Evolutionary conservation across 2,888 invertebrate species (phyloP).

Genomic region (Cacoxenus indagator): DNA sequence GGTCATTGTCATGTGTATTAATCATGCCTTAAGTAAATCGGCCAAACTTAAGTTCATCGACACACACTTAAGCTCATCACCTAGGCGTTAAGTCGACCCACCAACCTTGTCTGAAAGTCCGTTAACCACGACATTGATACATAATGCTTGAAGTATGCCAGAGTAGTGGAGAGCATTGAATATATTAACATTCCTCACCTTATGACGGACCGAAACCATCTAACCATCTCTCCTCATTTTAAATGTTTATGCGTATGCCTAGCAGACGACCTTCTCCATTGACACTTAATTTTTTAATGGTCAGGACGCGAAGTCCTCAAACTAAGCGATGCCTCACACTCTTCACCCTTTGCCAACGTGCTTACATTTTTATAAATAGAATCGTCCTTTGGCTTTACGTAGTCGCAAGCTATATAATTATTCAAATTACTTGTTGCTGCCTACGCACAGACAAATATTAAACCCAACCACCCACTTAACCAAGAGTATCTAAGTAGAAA

Average conservation of each 20-base stretch:
- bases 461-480: background rate
- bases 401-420: slow-evolving; percentile 38
- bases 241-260: too few relatives aligned
- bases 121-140: too few relatives aligned
- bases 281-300: slow-evolving; percentile 33
- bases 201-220: too few relatives aligned
- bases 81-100: too few relatives aligned
- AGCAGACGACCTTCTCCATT: too few relatives aligned
- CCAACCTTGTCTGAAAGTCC: too few relatives aligned
- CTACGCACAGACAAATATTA: background rate
- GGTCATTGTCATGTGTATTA: background rate
- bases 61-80: too few relatives aligned
- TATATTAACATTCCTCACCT: too few relatives aligned
- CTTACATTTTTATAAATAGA: background rate
- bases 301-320: background rate
- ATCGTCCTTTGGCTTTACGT: slow-evolving; percentile 1
- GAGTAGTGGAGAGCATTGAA: too few relatives aligned
- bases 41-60: too few relatives aligned
- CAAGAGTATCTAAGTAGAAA: background rate
- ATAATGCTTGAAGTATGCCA: too few relatives aligned
- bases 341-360: background rate
- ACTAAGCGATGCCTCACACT: background rate
- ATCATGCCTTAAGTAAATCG: slow-evolving; percentile 13
- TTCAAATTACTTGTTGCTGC: slow-evolving; percentile 33
- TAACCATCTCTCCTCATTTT: too few relatives aligned